Base-by-base conservation (phyloP, 1,140 invertebrate species). In the Heliconius congener region DNA sequence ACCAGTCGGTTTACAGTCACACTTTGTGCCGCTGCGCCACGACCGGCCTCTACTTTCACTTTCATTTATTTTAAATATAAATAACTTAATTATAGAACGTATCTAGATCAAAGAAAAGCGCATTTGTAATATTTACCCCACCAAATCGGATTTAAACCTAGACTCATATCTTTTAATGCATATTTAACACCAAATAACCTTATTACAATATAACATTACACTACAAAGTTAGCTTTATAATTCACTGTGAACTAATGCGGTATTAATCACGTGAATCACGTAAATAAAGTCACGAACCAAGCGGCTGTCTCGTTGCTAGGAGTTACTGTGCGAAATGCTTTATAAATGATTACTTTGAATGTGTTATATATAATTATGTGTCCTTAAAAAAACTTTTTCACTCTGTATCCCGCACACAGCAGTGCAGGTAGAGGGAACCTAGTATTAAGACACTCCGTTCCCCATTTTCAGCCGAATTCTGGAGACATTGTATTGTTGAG, bases 211-310 rank as follows among this genome's bases (percentile, higher is more conserved):
- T 23, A 16, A 30, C 60, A 66, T 66, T 30, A 66, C 27, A 66
- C 23, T 66, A 66, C 23, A 66, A 66, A 30, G 3, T 30, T 3
- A 30, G 27, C 11, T 30, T 66, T 66, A 30, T 16, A 66, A 66
- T 66, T 30, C 60, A 30, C 60, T 27, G 27, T 66, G 60, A 66
- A 66, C 60, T 66, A 66, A 66, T 66, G 60, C 60, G 27, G 60
- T 66, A 66, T 66, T 66, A 66, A 66, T 66, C 60, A 66, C 60
- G 27, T 66, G 60, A 66, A 66, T 66, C 60, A 66, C 60, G 60
- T 66, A 30, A 66, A 66, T 27, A 66, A 30, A 66, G 60, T 66
- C 60, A 66, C 60, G 60, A 66, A 66, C 60, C 11, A 30, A 27
- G n/a, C 60, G 23, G 27, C 23, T 57, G 55, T 57, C 55, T 57